phyloP scores from a whole-genome alignment of 37 sponge, comb jelly and placozoan genomes.

The Tethya wilhelma region DNA sequence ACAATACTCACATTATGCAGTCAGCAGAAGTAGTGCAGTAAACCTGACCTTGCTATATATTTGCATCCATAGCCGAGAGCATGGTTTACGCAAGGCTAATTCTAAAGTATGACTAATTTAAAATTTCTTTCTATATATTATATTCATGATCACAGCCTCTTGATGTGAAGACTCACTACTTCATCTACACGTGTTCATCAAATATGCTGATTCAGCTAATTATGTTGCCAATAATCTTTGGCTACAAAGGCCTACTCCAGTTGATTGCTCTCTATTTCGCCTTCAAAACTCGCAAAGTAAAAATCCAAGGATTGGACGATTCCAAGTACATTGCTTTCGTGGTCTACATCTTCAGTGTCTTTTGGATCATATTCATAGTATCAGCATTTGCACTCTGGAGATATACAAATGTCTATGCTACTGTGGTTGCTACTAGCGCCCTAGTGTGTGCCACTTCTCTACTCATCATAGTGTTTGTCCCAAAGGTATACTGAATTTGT shows the following conservation, averaged over 20 bases:
- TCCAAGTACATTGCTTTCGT: conserved; percentile 4
- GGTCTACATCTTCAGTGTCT: conserved; percentile 1
- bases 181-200: not conserved
- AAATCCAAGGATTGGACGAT: conserved; percentile 21
- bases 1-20: no score
- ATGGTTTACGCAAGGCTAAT: no score
- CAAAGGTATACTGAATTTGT: no score
- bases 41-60: no score
- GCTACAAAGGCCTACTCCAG: conserved; percentile 18
- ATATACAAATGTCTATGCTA: conserved; percentile 1
- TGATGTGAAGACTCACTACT: no score
- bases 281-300: conserved; percentile 23
- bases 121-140: not conserved
- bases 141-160: no score
- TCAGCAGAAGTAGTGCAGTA: no score
- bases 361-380: not conserved
- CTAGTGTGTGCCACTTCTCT: not conserved
- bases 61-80: no score
- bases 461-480: conserved; percentile 12
- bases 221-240: conserved; percentile 1
- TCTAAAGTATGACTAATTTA: no score
- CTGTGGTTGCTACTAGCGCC: not conserved
- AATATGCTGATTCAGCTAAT: not conserved
- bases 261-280: conserved; percentile 13
- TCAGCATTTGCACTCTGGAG: not conserved